Percentiles rank a stretch among this genome's conserved stretches.
Evolutionary conservation across 2,113 vertebrate genomes (phyloP).

Genomic region (Siphamia tubifer): DNA sequence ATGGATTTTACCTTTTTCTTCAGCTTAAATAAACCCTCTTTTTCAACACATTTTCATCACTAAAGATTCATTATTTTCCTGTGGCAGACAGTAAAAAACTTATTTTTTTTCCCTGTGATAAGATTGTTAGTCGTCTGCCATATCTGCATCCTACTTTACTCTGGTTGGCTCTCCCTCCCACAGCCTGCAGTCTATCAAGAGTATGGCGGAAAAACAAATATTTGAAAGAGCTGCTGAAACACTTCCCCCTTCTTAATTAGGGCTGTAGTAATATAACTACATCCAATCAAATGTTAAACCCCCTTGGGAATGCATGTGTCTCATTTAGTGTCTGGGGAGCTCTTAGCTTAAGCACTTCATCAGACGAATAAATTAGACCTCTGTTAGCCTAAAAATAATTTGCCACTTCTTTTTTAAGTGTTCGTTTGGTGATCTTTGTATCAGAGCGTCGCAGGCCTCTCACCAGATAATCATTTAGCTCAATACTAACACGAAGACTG

Average conservation of each 20-base stretch:
- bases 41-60: background rate
- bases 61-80: background rate
- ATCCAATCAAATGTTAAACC: slow-evolving; percentile 78
- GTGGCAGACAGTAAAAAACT: background rate
- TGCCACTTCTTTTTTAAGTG: slow-evolving; percentile 67
- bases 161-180: slow-evolving; percentile 46
- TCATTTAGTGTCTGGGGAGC: slow-evolving; percentile 81
- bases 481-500: slow-evolving; percentile 4
- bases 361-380: slow-evolving; percentile 83
- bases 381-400: slow-evolving; percentile 79
- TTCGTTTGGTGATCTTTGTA: slow-evolving; percentile 67
- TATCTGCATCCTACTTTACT: slow-evolving; percentile 46
- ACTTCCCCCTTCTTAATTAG: slow-evolving; percentile 83
- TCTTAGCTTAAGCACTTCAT: slow-evolving; percentile 82
- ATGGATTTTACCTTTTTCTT: background rate
- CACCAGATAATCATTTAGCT: slow-evolving; percentile 33
- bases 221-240: slow-evolving; percentile 80
- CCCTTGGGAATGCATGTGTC: slow-evolving; percentile 75
- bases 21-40: slow-evolving; percentile 28
- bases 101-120: background rate
- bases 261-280: slow-evolving; percentile 78
- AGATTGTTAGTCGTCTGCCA: slow-evolving; percentile 37
- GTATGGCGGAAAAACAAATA: slow-evolving; percentile 79
- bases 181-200: slow-evolving; percentile 73
- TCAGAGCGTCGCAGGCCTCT: slow-evolving; percentile 42